phyloP scores from a whole-genome alignment of 2,888 invertebrate species.

The Siphonodentalium dalli region DNA sequence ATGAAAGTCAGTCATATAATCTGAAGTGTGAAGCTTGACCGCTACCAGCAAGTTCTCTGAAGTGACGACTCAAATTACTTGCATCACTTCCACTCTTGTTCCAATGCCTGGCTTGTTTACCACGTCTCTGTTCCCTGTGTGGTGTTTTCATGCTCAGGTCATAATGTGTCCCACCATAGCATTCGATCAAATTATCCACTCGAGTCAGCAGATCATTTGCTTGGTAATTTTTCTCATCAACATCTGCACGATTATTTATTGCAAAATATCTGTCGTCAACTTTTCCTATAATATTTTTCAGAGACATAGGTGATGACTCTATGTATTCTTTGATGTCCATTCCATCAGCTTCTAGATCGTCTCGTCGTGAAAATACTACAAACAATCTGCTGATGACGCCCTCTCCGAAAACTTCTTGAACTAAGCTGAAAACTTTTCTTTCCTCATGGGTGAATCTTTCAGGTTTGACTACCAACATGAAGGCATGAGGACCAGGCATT shows the following conservation, averaged over 20 bases:
- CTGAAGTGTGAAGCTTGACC: no score
- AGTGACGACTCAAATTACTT: no score
- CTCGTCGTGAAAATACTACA: conserved; percentile 19
- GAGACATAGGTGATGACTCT: background rate
- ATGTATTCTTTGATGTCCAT: conserved; percentile 11
- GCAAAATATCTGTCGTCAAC: conserved; percentile 15
- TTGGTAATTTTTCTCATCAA: conserved; percentile 5
- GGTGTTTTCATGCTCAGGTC: no score
- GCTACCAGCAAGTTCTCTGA: no score
- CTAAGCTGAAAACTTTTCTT: conserved; percentile 14
- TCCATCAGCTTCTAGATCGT: conserved; percentile 6
- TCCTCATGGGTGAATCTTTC: conserved; percentile 28
- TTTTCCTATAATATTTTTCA: conserved; percentile 9
- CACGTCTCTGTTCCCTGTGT: no score
- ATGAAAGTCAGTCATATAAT: no score
- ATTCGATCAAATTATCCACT: no score
- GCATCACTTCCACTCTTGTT: no score
- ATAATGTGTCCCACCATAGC: no score
- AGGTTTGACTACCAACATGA: conserved; percentile 18
- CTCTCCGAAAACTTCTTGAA: conserved; percentile 18
- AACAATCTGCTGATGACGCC: conserved; percentile 17
- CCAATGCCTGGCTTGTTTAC: no score
- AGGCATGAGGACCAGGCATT: conserved; percentile 26
- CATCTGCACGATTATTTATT: conserved; percentile 4
- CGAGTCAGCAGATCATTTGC: conserved; percentile 7